A percentile compares a stretch with the other conserved stretches of the same genome.
These are phyloP conservation scores for Ceriagrion tenellum DNA, from an alignment of 2,888 invertebrate species.

Conservation along the genomic window DNA sequence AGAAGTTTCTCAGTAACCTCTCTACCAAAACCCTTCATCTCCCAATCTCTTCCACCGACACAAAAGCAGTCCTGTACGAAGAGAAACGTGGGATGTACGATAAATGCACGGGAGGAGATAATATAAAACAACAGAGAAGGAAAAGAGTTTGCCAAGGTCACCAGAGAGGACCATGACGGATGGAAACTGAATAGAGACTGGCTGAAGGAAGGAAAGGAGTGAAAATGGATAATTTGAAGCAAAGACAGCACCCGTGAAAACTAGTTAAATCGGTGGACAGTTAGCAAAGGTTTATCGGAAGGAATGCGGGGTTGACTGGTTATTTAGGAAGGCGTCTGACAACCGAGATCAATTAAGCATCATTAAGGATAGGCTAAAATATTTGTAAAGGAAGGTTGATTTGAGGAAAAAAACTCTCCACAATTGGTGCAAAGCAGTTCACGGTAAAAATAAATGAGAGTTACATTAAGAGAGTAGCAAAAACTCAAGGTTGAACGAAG, in stretches of 20 bases:
- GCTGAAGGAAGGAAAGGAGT: too few species aligned
- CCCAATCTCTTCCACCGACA: background rate
- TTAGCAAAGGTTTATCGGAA: too few species aligned
- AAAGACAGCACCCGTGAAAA: too few species aligned
- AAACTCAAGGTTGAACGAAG: background rate
- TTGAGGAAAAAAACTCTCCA: too few species aligned
- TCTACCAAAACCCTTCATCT: background rate
- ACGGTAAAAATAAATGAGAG: too few species aligned
- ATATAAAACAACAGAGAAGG: background rate
- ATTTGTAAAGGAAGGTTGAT: too few species aligned
- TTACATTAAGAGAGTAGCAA: too few species aligned
- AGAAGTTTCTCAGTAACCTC: slow-evolving; percentile 28
- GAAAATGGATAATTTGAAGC: too few species aligned
- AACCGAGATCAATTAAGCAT: too few species aligned
- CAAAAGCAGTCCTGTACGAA: background rate
- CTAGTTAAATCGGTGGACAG: too few species aligned
- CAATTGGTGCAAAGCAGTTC: background rate
- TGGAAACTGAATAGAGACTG: background rate
- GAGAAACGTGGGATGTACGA: background rate
- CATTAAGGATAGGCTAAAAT: too few species aligned
- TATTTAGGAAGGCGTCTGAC: background rate
- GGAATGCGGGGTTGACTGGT: background rate
- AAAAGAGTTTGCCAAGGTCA: background rate
- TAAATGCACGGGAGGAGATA: background rate
- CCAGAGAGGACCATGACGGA: too few species aligned